Percentiles rank a stretch among this genome's conserved stretches.
Evolutionary conservation across 2,113 vertebrate genomes (phyloP).

Genomic region (Sander lucioperca): DNA sequence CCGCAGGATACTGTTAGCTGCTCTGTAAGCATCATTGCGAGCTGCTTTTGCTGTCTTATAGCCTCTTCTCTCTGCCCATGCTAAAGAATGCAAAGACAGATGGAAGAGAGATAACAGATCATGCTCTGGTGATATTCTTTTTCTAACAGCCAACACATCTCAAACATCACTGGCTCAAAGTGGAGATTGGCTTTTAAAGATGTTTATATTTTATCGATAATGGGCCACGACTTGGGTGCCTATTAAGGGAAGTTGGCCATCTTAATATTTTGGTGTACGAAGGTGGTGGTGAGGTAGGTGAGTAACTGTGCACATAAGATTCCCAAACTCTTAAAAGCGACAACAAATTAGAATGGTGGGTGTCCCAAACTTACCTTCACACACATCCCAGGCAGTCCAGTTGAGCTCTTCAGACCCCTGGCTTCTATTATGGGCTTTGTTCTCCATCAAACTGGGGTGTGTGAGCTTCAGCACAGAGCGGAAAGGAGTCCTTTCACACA

Average conservation of each 20-base stretch:
- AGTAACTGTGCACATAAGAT: background rate
- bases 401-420: conserved; percentile 51
- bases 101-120: background rate
- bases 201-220: background rate
- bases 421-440: conserved; percentile 18
- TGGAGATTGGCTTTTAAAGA: background rate
- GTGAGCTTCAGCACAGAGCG: conserved; percentile 87
- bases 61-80: conserved; percentile 93
- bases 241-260: background rate
- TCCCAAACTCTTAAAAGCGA: background rate
- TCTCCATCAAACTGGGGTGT: conserved; percentile 79
- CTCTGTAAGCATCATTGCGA: conserved; percentile 90
- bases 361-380: conserved; percentile 85
- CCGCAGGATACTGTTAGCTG: conserved; percentile 91
- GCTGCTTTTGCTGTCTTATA: conserved; percentile 93
- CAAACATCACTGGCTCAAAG: background rate
- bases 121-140: background rate
- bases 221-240: background rate
- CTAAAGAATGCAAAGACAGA: conserved; percentile 62
- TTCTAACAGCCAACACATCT: background rate
- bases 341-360: background rate
- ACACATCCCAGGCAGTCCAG: conserved; percentile 94
- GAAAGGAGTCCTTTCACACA: conserved; percentile 87
- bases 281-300: background rate
- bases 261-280: background rate